A percentile compares a stretch with the other conserved stretches of the same genome.
Conservation (phyloP, 2,797 vertebrate genomes). For the Crocidura indochinensis region DNA sequence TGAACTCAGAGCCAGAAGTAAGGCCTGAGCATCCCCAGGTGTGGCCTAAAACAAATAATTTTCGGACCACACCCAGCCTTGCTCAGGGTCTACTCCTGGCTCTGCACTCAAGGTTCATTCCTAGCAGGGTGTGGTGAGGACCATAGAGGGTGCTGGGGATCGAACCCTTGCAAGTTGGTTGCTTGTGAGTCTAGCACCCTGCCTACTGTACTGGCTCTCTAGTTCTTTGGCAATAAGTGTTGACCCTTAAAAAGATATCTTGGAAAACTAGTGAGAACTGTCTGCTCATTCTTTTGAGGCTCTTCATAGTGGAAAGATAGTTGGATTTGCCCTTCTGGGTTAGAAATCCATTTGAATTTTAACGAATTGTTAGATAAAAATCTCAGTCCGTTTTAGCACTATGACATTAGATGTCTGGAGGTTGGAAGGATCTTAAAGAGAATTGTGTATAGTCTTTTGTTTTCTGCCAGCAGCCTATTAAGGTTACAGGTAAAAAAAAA, state of each 20-base stretch:
- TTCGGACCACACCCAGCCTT: too few relatives aligned
- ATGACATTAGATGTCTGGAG: background rate
- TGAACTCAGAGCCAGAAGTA: too few relatives aligned
- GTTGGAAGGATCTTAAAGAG: slow-evolving; percentile 27
- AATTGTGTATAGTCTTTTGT: slow-evolving; percentile 7
- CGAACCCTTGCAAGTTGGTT: too few relatives aligned
- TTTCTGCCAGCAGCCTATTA: slow-evolving; percentile 25
- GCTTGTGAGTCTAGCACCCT: too few relatives aligned
- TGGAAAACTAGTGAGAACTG: background rate
- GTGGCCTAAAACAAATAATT: too few relatives aligned
- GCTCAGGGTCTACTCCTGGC: too few relatives aligned
- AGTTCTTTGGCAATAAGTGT: background rate
- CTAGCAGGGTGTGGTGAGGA: too few relatives aligned
- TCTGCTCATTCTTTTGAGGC: background rate
- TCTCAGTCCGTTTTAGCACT: slow-evolving; percentile 55
- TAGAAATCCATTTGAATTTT: slow-evolving; percentile 63
- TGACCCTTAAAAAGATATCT: slow-evolving; percentile 28
- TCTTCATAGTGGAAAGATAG: slow-evolving; percentile 14
- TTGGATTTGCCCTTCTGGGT: slow-evolving; percentile 49
- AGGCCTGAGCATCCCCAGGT: too few relatives aligned
- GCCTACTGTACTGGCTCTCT: too few relatives aligned
- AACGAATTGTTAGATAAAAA: slow-evolving; percentile 10
- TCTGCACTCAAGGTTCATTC: too few relatives aligned
- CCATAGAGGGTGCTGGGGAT: too few relatives aligned
- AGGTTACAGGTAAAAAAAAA: slow-evolving; percentile 30